Percentiles rank a stretch among this genome's conserved stretches.
These are phyloP conservation scores for Parazoanthus atlanticus DNA, from an alignment of 92 coral and sea anemone species.

Conservation along the genomic window DNA sequence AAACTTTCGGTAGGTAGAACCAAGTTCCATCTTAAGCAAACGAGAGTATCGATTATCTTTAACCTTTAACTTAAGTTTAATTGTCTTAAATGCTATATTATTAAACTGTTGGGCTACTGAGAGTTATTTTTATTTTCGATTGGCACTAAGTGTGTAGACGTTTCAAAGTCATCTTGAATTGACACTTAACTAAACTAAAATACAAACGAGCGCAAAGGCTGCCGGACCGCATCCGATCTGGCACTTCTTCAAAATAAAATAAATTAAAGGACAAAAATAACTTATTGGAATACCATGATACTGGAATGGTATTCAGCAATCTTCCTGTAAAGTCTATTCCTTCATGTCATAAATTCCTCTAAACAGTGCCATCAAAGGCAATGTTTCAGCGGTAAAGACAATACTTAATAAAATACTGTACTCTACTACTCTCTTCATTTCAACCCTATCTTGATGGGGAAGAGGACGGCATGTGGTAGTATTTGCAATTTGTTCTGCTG, in stretches of 20 bases:
- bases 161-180: too few species aligned
- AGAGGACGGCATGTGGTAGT: slow-evolving; percentile 70
- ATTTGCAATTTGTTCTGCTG: slow-evolving; percentile 91
- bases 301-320: not conserved
- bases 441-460: slow-evolving; percentile 44
- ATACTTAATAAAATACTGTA: slow-evolving; percentile 24
- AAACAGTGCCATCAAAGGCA: not conserved
- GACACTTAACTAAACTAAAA: too few species aligned
- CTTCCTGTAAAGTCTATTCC: slow-evolving; percentile 13
- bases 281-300: not conserved
- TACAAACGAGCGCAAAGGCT: too few species aligned
- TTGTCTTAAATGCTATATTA: too few species aligned
- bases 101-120: too few species aligned
- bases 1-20: too few species aligned
- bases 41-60: too few species aligned
- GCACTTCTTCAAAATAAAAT: not conserved
- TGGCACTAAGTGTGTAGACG: too few species aligned
- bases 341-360: not conserved
- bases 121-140: too few species aligned
- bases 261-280: not conserved
- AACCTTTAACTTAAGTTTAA: too few species aligned
- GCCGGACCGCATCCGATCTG: too few species aligned
- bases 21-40: too few species aligned
- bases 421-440: not conserved
- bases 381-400: not conserved